Percentiles rank a stretch among this genome's conserved stretches.
These are phyloP conservation scores for Aphrocallistes beatrix DNA, from an alignment of 37 sponge, comb jelly and placozoan species.

Conservation along the genomic window DNA sequence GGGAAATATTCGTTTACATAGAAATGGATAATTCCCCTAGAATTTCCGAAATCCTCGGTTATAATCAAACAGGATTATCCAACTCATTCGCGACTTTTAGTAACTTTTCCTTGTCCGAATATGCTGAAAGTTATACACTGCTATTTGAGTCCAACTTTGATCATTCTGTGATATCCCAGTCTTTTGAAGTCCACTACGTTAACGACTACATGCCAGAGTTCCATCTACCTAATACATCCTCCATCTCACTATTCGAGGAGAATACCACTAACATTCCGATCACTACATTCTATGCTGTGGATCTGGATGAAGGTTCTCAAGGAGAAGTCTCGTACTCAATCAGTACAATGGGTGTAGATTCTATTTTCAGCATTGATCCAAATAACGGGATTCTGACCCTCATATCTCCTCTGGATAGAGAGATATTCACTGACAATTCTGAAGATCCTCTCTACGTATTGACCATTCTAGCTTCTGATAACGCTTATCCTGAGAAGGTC, in stretches of 20 bases:
- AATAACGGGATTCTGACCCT: background rate
- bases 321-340: background rate
- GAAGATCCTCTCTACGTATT: background rate
- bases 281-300: background rate
- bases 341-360: background rate
- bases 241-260: background rate
- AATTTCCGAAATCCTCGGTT: background rate
- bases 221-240: background rate
- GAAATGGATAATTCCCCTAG: background rate
- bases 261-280: background rate
- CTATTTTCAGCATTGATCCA: background rate
- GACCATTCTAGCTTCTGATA: background rate
- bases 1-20: background rate
- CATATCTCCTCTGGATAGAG: background rate
- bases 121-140: background rate
- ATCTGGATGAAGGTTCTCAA: background rate
- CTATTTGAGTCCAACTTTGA: background rate
- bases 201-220: background rate
- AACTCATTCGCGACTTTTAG: background rate
- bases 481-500: background rate
- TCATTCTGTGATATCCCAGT: background rate
- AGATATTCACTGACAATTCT: background rate
- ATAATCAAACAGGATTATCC: background rate
- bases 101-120: slow-evolving; percentile 1
- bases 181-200: background rate